Evolutionary conservation across 30 jellyfish, hydroid and myxozoan genomes (phyloP).

Genomic region (Rhopilema esculentum): DNA sequence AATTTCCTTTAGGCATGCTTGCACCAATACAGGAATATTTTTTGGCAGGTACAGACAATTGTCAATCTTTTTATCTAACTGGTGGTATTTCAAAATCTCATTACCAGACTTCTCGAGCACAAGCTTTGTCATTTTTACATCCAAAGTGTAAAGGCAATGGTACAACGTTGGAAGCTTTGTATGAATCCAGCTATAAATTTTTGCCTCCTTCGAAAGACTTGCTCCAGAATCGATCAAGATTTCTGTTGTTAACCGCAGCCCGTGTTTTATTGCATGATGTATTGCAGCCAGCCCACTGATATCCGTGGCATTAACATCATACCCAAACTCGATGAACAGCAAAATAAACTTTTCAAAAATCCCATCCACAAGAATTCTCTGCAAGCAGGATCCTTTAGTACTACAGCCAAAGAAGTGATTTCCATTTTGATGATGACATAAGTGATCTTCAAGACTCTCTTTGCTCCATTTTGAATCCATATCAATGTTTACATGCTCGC

Average conservation of each 20-base stretch:
- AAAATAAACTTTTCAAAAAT: slow-evolving; percentile 36
- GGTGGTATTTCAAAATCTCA: background rate
- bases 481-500: slow-evolving; percentile 4
- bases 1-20: slow-evolving; percentile 16
- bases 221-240: slow-evolving; percentile 26
- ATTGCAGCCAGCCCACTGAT: slow-evolving; percentile 49
- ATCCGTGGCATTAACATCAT: slow-evolving; percentile 35
- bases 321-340: slow-evolving; percentile 39
- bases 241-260: slow-evolving; percentile 5
- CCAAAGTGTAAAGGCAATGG: slow-evolving; percentile 46
- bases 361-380: slow-evolving; percentile 15
- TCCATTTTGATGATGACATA: background rate
- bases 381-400: background rate
- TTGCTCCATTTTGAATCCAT: slow-evolving; percentile 17
- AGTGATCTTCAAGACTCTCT: background rate
- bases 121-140: slow-evolving; percentile 11
- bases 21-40: slow-evolving; percentile 6
- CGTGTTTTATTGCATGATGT: slow-evolving; percentile 36
- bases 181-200: slow-evolving; percentile 47
- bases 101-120: background rate
- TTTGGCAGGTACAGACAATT: slow-evolving; percentile 27
- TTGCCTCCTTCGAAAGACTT: background rate
- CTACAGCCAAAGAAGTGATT: background rate
- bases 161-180: slow-evolving; percentile 40
- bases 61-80: background rate